phyloP scores from a whole-genome alignment of 2,113 vertebrate genomes.

The Oreochromis niloticus region DNA sequence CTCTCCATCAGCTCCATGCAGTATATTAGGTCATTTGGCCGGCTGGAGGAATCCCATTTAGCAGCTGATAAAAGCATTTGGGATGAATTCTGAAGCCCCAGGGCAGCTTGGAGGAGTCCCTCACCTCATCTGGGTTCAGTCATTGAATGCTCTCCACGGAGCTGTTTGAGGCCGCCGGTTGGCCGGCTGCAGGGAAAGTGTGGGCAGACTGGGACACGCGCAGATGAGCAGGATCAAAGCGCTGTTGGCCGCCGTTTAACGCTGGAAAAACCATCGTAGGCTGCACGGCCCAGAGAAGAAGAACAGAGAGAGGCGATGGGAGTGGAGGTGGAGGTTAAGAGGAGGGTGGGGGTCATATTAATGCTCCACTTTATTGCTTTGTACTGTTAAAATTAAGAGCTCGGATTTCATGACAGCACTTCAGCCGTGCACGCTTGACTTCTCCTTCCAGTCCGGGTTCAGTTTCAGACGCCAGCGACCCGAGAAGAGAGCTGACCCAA shows the following conservation, averaged over 20 bases:
- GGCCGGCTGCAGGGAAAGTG: constrained; percentile 54
- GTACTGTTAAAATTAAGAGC: constrained; percentile 45
- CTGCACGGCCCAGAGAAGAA: constrained; percentile 15
- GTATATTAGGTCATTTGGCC: constrained; percentile 32
- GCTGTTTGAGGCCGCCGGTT: constrained; percentile 18
- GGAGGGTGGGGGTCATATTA: constrained; percentile 21
- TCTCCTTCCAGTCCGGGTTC: background rate
- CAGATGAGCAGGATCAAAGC: constrained; percentile 65
- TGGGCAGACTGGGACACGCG: constrained; percentile 54
- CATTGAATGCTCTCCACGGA: constrained; percentile 17
- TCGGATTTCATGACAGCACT: constrained; percentile 52
- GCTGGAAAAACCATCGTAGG: constrained; percentile 63
- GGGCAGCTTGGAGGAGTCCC: constrained; percentile 16
- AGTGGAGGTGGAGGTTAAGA: background rate
- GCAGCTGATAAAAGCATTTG: constrained; percentile 63
- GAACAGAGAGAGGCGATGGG: background rate
- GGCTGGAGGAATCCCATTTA: constrained; percentile 4
- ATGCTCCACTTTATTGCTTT: constrained; percentile 47
- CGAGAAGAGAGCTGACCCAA: background rate
- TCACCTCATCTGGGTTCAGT: constrained; percentile 47
- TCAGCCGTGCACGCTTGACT: background rate
- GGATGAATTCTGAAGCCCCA: constrained; percentile 1
- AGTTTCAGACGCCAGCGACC: background rate
- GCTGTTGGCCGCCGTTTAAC: constrained; percentile 29
- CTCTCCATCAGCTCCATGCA: background rate